Percentiles rank a stretch among this genome's conserved stretches.
Conservation (phyloP, 2,113 vertebrate genomes). For the Corythaixoides concolor region DNA sequence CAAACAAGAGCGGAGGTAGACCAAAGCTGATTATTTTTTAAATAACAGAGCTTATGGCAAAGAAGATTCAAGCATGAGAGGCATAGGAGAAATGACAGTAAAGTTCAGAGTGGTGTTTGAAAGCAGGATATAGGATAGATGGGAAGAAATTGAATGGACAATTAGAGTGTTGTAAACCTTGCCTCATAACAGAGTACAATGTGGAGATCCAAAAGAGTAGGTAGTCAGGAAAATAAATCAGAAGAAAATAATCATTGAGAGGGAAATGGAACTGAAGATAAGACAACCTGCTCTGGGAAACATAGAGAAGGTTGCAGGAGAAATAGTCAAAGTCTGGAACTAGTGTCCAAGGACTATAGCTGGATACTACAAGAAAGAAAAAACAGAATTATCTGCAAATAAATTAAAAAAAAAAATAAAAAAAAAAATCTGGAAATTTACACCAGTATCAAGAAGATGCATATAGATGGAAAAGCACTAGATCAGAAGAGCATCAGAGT, state of each 20-base stretch:
- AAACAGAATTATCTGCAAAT: neutral
- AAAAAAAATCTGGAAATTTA: neutral
- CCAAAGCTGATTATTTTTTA: neutral
- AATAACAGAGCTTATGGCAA: neutral
- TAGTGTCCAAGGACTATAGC: neutral
- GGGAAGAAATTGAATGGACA: neutral
- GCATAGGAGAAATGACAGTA: neutral
- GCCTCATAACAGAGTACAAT: neutral
- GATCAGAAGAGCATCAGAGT: neutral
- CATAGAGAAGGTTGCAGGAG: neutral
- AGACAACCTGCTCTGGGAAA: neutral
- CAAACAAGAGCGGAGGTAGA: neutral
- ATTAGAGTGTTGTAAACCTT: neutral
- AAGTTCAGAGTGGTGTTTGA: neutral
- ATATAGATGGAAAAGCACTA: neutral
- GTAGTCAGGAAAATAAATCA: neutral
- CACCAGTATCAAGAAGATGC: neutral
- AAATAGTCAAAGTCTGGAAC: neutral
- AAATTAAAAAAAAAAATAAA: neutral
- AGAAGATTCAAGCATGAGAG: neutral
- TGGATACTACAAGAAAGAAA: neutral
- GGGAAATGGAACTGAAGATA: neutral
- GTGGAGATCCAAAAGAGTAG: neutral
- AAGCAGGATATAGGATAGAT: neutral
- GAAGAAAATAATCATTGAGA: neutral